A percentile compares a stretch with the other conserved stretches of the same genome.
Conservation (phyloP, 2,888 invertebrate genomes). For the Adelphocoris suturalis region DNA sequence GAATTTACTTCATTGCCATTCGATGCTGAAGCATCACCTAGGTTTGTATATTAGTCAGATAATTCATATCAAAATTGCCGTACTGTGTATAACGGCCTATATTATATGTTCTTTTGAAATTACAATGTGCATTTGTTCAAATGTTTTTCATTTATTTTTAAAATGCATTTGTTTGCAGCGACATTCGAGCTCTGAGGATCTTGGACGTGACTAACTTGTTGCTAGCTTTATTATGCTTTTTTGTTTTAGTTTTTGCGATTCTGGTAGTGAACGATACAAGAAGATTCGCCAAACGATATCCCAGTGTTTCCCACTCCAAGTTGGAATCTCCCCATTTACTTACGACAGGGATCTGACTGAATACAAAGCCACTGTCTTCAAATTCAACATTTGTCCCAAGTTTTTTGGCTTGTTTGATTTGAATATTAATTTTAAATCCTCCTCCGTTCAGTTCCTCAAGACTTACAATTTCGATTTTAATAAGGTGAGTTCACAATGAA, state of each 20-base stretch:
- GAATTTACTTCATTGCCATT: slow-evolving; percentile 84
- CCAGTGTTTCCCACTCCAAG: slow-evolving; percentile 83
- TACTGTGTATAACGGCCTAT: too few species aligned
- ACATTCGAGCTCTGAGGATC: too few species aligned
- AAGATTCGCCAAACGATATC: slow-evolving; percentile 80
- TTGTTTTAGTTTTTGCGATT: slow-evolving; percentile 82
- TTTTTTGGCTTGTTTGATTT: slow-evolving; percentile 83
- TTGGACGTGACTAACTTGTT: too few species aligned
- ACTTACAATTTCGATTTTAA: slow-evolving; percentile 86
- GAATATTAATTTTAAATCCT: slow-evolving; percentile 83
- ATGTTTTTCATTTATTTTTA: too few species aligned
- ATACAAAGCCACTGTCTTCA: slow-evolving; percentile 83
- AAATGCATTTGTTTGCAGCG: too few species aligned
- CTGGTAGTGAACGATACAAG: slow-evolving; percentile 80
- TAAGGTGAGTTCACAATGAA: slow-evolving; percentile 81
- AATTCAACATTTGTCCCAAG: slow-evolving; percentile 85
- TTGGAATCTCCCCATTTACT: slow-evolving; percentile 85
- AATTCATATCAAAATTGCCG: too few species aligned
- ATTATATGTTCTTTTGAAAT: too few species aligned
- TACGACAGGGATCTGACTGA: slow-evolving; percentile 82
- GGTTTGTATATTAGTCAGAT: neutral
- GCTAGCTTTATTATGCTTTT: neutral
- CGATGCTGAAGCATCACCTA: slow-evolving; percentile 78
- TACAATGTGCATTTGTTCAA: too few species aligned
- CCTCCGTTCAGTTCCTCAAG: slow-evolving; percentile 83